Base-by-base conservation (phyloP, 2,888 invertebrate genomes). In the Tinea trinotella region DNA sequence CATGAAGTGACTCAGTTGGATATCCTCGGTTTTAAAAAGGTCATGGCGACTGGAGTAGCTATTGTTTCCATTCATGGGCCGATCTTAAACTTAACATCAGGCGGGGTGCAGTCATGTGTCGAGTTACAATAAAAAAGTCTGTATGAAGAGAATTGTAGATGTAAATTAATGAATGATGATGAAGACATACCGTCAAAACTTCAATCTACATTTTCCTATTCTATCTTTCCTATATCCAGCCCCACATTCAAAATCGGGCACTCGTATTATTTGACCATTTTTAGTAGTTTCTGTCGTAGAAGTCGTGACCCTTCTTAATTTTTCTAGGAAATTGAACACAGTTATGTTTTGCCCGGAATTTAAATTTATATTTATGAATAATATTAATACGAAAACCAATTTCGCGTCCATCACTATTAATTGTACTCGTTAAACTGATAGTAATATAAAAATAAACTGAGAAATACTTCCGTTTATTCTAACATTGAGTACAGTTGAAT, bases 201-300 rank as follows among this genome's bases (percentile, higher is more conserved):
- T 50, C 4, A 7, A 6, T 9, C 50, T 2, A 24, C 50, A 50
- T 13, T 13, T 50, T n/a, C 50, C 50, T 6, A 24, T 5, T 50
- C 13, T n/a, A 24, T 50, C 50, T 3, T 15, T 5, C 12, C 50
- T 22, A 6, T 24, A 24, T 2, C 50, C 50, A 3, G 22, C n/a
- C 2, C 50, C 50, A 24, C 50, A 50, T 24, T 50, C 24, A n/a
- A 24, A 24, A 50, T 50, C 22, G n/a, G 50, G 50, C 13, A 50
- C 50, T 20, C 50, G 22, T 24, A 50, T 50, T 9, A 50, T 50
- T 50, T 50, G 50, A 12, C 50, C 50, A 18, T 50, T 50, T 9
- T 24, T 22, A 6, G 50, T 50, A 9, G n/a, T 50, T 24, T 50
- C 50, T 15, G 50, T 50, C 3, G 50, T 50, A 3, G 50, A 13